These are phyloP conservation scores for Danionella cerebrum DNA, from an alignment of 2,113 vertebrate genomes.

Conservation along the genomic window DNA sequence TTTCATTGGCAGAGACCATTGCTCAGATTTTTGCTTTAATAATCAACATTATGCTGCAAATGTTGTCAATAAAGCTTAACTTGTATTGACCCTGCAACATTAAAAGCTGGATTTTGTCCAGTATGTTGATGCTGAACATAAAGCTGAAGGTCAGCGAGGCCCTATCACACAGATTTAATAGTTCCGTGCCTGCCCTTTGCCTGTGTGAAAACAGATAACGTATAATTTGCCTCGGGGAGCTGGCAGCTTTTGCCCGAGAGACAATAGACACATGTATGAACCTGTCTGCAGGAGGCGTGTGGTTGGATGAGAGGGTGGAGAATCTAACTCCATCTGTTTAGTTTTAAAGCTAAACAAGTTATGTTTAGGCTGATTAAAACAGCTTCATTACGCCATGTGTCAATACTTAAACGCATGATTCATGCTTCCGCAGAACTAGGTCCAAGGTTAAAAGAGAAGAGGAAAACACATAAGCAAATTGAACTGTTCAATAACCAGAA, in stretches of 20 bases:
- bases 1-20: background rate
- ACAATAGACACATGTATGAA: background rate
- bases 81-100: background rate
- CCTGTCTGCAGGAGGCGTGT: background rate
- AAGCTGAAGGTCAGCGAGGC: background rate
- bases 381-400: background rate
- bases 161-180: background rate
- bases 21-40: background rate
- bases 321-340: constrained; percentile 15
- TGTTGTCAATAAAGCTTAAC: background rate
- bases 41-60: background rate
- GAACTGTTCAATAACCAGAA: background rate
- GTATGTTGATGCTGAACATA: background rate
- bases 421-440: background rate
- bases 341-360: background rate
- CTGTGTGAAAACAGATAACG: background rate
- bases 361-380: background rate
- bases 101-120: background rate
- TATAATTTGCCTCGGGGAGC: constrained; percentile 11
- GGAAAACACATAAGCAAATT: background rate
- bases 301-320: background rate
- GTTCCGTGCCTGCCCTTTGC: background rate
- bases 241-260: background rate
- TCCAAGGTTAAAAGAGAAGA: background rate
- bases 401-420: background rate